Evolutionary conservation across 2,797 vertebrate genomes (phyloP).

Genomic region (Strix occidentalis): DNA sequence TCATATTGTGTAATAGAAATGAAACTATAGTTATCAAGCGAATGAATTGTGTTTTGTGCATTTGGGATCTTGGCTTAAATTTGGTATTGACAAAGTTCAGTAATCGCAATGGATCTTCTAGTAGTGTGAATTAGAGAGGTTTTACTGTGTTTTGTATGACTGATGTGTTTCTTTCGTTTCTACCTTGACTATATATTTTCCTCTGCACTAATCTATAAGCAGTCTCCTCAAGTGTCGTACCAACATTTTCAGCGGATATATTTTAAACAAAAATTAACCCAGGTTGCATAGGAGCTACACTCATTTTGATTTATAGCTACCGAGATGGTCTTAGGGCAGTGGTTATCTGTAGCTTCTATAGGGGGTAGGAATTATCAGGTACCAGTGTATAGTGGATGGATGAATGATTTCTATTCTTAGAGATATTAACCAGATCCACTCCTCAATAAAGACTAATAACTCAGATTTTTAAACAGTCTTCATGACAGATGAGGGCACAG

Average conservation of each 20-base stretch:
- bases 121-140: neutral
- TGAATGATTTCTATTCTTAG: constrained; percentile 79
- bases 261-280: constrained; percentile 84
- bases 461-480: constrained; percentile 91
- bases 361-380: constrained; percentile 78
- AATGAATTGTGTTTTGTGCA: neutral
- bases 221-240: constrained; percentile 69
- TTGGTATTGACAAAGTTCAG: neutral
- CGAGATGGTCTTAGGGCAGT: constrained; percentile 76
- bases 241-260: constrained; percentile 76
- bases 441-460: constrained; percentile 91
- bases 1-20: neutral
- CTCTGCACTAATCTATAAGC: constrained; percentile 68
- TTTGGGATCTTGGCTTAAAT: neutral
- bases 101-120: neutral
- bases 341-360: constrained; percentile 84
- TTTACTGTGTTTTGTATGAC: neutral
- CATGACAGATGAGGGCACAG: constrained; percentile 87
- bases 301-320: constrained; percentile 84
- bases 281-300: constrained; percentile 76
- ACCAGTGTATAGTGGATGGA: constrained; percentile 70
- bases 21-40: neutral
- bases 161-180: constrained; percentile 60
- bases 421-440: constrained; percentile 91
- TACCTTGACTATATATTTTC: constrained; percentile 36